Evolutionary conservation across 2,888 invertebrate species (phyloP).

Genomic region (Drosophila recens): DNA sequence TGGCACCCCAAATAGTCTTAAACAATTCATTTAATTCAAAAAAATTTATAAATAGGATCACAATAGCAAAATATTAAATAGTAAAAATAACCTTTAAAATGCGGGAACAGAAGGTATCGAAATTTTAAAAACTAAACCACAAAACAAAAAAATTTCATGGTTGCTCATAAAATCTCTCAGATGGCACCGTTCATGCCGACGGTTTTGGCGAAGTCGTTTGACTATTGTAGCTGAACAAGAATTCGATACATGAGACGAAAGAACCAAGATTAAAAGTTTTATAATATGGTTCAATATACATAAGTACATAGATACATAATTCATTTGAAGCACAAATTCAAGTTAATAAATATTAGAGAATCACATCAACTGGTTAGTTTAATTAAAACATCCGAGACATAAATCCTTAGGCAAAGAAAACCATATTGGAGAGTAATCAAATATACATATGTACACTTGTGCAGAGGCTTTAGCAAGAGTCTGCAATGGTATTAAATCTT

Average conservation of each 20-base stretch:
- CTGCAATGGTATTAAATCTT: constrained; percentile 24
- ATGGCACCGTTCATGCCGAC: too few relatives aligned
- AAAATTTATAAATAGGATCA: too few relatives aligned
- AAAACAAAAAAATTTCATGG: too few relatives aligned
- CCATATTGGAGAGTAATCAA: constrained; percentile 4
- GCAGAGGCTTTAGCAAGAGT: background rate
- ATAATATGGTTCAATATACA: background rate
- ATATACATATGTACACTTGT: background rate
- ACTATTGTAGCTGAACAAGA: background rate
- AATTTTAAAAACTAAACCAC: too few relatives aligned
- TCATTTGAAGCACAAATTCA: too few relatives aligned
- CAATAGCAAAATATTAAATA: too few relatives aligned
- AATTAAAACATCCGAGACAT: constrained; percentile 1
- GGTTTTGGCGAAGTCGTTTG: background rate
- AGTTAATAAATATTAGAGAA: background rate
- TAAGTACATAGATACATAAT: too few relatives aligned
- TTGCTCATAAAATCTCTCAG: too few relatives aligned
- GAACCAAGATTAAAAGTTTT: background rate
- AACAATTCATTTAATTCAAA: too few relatives aligned
- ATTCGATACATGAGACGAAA: background rate
- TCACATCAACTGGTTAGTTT: background rate
- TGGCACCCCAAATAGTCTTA: too few relatives aligned
- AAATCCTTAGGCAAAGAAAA: constrained; percentile 5
- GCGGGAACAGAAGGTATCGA: too few relatives aligned
- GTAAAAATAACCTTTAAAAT: too few relatives aligned